These are phyloP conservation scores for Melieria picta DNA, from an alignment of 2,888 invertebrate species.

Conservation along the genomic window DNA sequence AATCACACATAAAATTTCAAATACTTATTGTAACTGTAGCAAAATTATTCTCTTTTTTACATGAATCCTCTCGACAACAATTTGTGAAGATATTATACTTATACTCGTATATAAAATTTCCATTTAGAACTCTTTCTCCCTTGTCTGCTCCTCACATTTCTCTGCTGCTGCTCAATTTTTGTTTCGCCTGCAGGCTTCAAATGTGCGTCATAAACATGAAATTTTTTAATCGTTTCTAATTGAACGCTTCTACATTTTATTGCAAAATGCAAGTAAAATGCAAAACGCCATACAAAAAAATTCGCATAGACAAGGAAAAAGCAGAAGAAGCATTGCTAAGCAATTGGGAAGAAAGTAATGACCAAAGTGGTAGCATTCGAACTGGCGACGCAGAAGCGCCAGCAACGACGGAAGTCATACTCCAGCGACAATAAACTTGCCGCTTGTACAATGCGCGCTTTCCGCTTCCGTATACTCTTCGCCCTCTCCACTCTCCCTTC, in stretches of 20 bases:
- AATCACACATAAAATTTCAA: no score
- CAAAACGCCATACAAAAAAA: neutral
- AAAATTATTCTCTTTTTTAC: no score
- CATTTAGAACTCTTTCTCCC: neutral
- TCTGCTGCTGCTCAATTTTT: neutral
- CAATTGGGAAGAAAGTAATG: no score
- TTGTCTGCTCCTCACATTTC: neutral
- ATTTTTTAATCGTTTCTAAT: conserved; percentile 39
- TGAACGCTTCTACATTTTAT: conserved; percentile 41
- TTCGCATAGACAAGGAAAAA: neutral
- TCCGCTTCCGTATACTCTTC: neutral
- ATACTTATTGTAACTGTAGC: no score
- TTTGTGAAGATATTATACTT: no score
- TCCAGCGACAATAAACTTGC: neutral
- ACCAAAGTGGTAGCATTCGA: no score
- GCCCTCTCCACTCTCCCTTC: neutral
- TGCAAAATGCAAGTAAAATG: neutral
- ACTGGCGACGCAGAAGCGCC: no score
- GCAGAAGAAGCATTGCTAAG: neutral
- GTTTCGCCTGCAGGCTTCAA: neutral
- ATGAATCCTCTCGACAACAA: no score
- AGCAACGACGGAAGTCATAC: conserved; percentile 24
- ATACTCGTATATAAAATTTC: no score
- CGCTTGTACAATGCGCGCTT: no score
- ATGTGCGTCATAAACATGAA: conserved; percentile 4